Evolutionary conservation across 2,888 invertebrate species (phyloP).

Genomic region (Germaria angustata): DNA sequence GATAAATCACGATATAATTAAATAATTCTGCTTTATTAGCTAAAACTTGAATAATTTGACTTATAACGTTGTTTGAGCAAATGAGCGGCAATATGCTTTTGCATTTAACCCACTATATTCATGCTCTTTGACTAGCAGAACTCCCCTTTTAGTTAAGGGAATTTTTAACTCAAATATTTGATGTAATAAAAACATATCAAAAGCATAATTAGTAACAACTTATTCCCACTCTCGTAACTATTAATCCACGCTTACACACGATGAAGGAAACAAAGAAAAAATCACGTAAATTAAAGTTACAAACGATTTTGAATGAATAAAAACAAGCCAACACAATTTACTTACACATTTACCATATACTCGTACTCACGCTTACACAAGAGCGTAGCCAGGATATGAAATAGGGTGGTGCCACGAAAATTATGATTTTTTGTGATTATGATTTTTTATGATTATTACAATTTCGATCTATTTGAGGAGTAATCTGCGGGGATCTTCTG

Average conservation of each 20-base stretch:
- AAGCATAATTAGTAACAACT: conserved; percentile 58
- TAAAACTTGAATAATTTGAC: too few species aligned
- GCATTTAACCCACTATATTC: conserved; percentile 1
- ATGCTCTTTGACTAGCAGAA: conserved; percentile 9
- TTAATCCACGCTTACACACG: conserved; percentile 47
- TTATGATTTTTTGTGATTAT: too few species aligned
- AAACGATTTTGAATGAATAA: conserved; percentile 36
- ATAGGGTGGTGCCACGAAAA: too few species aligned
- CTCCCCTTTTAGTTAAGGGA: conserved; percentile 10
- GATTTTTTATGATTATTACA: too few species aligned
- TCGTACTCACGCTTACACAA: not conserved
- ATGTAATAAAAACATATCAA: conserved; percentile 53
- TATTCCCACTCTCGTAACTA: conserved; percentile 54
- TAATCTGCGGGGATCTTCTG: too few species aligned
- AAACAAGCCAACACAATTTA: not conserved
- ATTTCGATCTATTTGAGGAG: too few species aligned
- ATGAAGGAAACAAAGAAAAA: conserved; percentile 47
- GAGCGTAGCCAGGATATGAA: too few species aligned
- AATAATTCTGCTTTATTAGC: too few species aligned
- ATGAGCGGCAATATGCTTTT: not conserved
- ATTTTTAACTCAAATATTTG: conserved; percentile 47
- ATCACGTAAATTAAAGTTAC: conserved; percentile 58
- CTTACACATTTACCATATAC: not conserved
- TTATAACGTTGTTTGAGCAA: too few species aligned
- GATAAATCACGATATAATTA: too few species aligned